These are phyloP conservation scores for Macrostomum lignano DNA, from an alignment of 1,140 invertebrate species.

Conservation along the genomic window DNA sequence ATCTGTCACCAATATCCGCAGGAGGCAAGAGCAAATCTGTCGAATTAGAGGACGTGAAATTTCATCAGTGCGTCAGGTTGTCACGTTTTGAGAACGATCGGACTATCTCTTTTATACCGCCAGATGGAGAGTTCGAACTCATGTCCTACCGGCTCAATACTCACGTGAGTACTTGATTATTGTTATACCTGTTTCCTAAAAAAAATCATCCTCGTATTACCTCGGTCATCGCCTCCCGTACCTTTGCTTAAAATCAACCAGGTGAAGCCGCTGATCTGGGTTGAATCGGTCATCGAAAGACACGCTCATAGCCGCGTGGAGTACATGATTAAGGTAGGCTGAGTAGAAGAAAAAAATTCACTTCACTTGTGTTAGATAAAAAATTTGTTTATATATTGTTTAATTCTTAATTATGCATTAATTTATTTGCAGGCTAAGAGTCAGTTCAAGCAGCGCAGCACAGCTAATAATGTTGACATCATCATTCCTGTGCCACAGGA, in stretches of 20 bases:
- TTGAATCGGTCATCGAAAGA: conserved; percentile 94
- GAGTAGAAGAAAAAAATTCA: too few relatives aligned
- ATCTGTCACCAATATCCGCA: conserved; percentile 9
- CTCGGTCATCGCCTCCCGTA: too few relatives aligned
- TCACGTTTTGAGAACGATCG: conserved; percentile 92
- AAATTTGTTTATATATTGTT: background rate
- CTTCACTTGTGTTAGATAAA: too few relatives aligned
- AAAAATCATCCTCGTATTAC: too few relatives aligned
- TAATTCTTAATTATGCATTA: conserved; percentile 1
- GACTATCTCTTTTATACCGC: conserved; percentile 92
- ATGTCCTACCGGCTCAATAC: conserved; percentile 68
- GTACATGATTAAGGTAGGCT: conserved; percentile 78
- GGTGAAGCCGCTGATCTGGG: conserved; percentile 93
- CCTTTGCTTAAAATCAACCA: too few relatives aligned
- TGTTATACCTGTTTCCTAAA: too few relatives aligned
- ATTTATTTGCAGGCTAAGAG: conserved; percentile 44
- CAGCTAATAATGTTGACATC: conserved; percentile 95
- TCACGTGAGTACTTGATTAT: too few relatives aligned
- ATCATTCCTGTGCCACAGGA: conserved; percentile 90
- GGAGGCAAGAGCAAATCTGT: conserved; percentile 87
- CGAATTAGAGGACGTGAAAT: conserved; percentile 94
- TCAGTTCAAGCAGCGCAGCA: conserved; percentile 86
- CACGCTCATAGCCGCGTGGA: conserved; percentile 88
- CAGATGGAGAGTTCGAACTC: conserved; percentile 97
- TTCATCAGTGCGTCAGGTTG: conserved; percentile 90